phyloP scores from a whole-genome alignment of 2,113 vertebrate species.

The Vulpes vulpes region DNA sequence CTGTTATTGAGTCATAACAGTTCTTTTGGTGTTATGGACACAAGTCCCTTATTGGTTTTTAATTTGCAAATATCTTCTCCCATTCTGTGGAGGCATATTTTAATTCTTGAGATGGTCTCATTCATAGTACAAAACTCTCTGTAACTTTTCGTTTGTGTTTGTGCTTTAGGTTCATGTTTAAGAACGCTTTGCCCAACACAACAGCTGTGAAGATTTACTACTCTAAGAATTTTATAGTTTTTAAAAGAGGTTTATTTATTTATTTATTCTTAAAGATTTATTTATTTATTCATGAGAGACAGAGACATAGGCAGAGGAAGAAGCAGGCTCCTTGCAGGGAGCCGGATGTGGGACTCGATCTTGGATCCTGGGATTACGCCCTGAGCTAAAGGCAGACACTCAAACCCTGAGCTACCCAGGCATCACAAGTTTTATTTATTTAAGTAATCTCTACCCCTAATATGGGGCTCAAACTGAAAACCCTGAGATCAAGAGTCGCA shows the following conservation, averaged over 20 bases:
- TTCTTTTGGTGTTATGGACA: neutral
- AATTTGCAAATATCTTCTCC: neutral
- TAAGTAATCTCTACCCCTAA: neutral
- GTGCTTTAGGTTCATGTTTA: neutral
- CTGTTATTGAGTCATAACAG: neutral
- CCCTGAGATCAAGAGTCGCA: neutral
- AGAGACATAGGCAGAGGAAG: too few relatives aligned
- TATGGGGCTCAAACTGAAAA: neutral
- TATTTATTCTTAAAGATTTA: neutral
- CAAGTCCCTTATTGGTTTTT: neutral
- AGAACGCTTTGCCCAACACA: neutral
- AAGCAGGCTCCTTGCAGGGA: neutral
- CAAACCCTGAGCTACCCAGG: neutral
- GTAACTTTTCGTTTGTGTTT: neutral
- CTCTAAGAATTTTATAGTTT: neutral
- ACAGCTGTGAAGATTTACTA: neutral
- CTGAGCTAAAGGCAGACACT: neutral
- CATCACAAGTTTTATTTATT: neutral
- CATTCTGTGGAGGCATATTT: neutral
- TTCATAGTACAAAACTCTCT: neutral
- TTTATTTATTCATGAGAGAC: neutral
- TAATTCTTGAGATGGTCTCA: neutral
- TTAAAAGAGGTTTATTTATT: neutral
- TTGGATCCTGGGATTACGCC: neutral
- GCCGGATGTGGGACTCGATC: fast-evolving